A percentile compares a stretch with the other conserved stretches of the same genome.
Conservation (phyloP, 2,888 invertebrate species). For the Idaea biselata region DNA sequence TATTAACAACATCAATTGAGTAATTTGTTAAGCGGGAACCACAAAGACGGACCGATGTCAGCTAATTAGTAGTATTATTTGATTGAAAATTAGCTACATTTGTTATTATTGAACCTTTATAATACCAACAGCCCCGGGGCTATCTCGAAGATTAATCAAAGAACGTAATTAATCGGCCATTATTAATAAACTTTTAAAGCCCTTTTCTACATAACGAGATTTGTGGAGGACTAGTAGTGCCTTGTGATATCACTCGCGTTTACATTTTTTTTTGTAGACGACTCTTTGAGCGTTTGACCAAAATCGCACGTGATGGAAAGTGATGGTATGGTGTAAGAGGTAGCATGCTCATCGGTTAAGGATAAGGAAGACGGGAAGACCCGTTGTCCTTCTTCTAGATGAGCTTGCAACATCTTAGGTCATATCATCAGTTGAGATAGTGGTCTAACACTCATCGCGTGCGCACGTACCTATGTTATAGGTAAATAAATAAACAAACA, state of each 20-base stretch:
- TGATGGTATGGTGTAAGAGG: conserved; percentile 12
- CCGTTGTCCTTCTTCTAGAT: too few relatives aligned
- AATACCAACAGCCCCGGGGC: conserved; percentile 53
- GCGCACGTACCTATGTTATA: too few relatives aligned
- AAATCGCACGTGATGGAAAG: conserved; percentile 22
- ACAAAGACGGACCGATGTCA: conserved; percentile 71
- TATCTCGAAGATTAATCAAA: conserved; percentile 55
- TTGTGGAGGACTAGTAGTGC: not conserved
- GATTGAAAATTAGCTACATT: conserved; percentile 76
- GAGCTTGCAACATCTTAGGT: too few relatives aligned
- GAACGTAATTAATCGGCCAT: conserved; percentile 59
- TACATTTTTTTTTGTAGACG: too few relatives aligned
- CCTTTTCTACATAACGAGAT: not conserved
- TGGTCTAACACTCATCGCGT: not conserved
- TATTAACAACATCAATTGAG: conserved; percentile 76
- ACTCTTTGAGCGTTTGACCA: too few relatives aligned
- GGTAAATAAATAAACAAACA: too few relatives aligned
- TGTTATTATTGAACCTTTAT: conserved; percentile 73
- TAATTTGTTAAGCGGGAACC: conserved; percentile 68
- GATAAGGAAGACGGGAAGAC: conserved; percentile 32
- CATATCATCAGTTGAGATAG: not conserved
- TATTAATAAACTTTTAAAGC: conserved; percentile 47
- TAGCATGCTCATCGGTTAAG: too few relatives aligned
- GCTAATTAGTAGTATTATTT: conserved; percentile 77
- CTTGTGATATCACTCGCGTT: too few relatives aligned